Base-by-base conservation (phyloP, 2,797 vertebrate genomes). In the Dermochelys coriacea region DNA sequence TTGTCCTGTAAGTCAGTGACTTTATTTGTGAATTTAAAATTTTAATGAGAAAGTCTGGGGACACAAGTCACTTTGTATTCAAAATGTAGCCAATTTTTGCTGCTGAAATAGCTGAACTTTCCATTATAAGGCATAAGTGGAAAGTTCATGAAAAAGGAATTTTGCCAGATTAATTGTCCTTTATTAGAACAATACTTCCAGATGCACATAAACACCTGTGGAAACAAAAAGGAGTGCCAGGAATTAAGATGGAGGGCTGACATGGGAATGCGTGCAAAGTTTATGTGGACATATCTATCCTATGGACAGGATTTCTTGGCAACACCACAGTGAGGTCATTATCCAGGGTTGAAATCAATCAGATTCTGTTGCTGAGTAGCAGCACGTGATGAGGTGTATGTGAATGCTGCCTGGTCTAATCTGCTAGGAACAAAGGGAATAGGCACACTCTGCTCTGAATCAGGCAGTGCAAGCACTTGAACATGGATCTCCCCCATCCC, bases 31-130 rank as follows among this genome's bases (percentile, higher is more conserved):
- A 55, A 51, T 54, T 54, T 61, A 50, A 59, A 47, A 41, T 64
- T 86, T 93, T 87, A 59, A 78, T 49, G 41, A 89, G 79, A 84
- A 87, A 80, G n/a, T 14, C 23, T 77, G 55, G 23, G 61, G 47
- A 82, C n/a, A 87, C 50, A 0, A 74, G 59, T 19, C 15, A 54
- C 2, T 6, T 75, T 71, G 45, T 50, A 80, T 34, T 0, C 0
- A 1, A 68, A 41, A 79, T 81, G 3, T 49, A 83, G 86, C 14
- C 31, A 84, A 23, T 64, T 74, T 25, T 25, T 45, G 12, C 37
- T 85, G 74, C 1, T 1, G 71, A 51, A 91, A 95, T 45, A 68
- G 11, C 34, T 75, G 19, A 52, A 82, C 29, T 37, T 51, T 82
- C 50, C 68, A 86, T 57, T 61, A 31, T 77, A 82, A n/a, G 47